These are phyloP conservation scores for Conomelus anceps DNA, from an alignment of 2,888 invertebrate genomes.

Conservation along the genomic window DNA sequence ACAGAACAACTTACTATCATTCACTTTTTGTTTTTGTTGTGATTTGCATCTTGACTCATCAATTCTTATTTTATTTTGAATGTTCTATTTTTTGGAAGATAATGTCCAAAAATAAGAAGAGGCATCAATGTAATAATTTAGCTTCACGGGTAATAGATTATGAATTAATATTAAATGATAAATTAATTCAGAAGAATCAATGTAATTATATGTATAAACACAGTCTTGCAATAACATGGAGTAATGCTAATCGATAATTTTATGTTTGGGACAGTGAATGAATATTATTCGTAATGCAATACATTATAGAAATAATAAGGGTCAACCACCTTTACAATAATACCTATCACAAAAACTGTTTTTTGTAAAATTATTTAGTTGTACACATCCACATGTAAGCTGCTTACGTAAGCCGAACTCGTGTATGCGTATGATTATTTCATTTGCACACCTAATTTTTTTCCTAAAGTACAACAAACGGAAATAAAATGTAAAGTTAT, in stretches of 20 bases:
- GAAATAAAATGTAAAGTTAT: background rate
- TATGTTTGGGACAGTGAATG: background rate
- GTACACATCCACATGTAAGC: background rate
- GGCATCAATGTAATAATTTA: background rate
- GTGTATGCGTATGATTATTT: no score
- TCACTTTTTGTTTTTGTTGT: no score
- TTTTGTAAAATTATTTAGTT: no score
- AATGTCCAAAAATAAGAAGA: background rate
- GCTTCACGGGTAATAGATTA: background rate
- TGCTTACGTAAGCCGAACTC: no score
- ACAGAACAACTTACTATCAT: no score
- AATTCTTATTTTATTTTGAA: no score
- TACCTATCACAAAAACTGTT: background rate
- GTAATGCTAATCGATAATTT: background rate
- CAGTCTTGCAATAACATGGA: background rate
- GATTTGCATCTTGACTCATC: no score
- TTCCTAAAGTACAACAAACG: background rate
- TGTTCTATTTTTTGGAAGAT: no score
- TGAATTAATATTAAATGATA: background rate
- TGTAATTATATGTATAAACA: background rate
- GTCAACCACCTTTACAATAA: background rate
- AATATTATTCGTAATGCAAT: background rate
- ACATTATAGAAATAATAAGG: background rate
- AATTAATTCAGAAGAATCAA: background rate
- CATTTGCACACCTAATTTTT: no score